phyloP scores from a whole-genome alignment of 2,797 vertebrate species.

The Myotis myotis region DNA sequence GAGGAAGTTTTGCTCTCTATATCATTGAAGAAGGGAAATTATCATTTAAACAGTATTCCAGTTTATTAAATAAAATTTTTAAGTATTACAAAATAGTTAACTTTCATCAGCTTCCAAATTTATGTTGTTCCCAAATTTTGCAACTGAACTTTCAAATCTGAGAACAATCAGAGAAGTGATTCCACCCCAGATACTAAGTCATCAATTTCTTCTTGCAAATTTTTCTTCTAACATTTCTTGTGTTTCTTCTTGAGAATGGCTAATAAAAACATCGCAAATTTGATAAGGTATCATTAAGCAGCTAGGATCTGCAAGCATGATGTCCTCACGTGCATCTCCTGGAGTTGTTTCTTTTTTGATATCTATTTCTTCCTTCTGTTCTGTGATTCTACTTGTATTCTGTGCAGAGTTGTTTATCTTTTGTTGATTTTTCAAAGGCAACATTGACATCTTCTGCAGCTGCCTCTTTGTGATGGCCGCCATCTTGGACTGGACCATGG shows the following conservation, averaged over 20 bases:
- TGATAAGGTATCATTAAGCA: not conserved
- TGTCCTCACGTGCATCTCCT: not conserved
- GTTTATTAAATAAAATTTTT: not conserved
- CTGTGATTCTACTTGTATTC: not conserved
- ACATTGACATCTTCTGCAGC: not conserved
- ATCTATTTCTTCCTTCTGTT: not conserved
- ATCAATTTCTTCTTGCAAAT: not conserved
- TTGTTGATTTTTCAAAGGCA: not conserved
- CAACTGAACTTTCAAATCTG: not conserved
- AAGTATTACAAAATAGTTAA: not conserved
- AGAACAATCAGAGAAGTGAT: not conserved
- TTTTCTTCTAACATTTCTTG: not conserved
- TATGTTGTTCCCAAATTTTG: not conserved
- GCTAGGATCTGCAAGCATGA: not conserved
- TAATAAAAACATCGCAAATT: not conserved
- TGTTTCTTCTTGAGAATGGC: not conserved
- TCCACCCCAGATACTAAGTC: not conserved
- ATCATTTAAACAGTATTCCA: not conserved
- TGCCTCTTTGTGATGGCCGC: not conserved
- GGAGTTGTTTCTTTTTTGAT: not conserved
- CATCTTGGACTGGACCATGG: not conserved
- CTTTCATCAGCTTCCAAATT: not conserved
- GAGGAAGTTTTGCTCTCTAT: not conserved
- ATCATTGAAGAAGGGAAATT: not conserved
- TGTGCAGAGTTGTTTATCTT: not conserved